Base-by-base conservation (phyloP, 2,888 invertebrate species). In the Amphipyra berbera region DNA sequence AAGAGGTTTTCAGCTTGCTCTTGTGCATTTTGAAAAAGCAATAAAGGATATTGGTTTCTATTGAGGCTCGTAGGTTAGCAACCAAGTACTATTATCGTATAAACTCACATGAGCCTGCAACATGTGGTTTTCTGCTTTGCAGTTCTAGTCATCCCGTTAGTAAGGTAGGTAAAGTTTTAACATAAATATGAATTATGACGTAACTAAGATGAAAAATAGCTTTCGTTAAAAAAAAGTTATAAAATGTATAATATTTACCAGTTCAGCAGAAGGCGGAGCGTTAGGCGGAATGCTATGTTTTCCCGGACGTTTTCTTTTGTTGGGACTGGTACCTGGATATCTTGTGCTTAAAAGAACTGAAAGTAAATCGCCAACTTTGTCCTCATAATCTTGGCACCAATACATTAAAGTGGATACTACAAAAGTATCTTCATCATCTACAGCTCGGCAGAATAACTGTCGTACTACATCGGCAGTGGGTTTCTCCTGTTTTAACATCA, bases 331-430 rank as follows among this genome's bases (percentile, higher is more conserved):
- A 61, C 97, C 97, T 56, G 98, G 98, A 90, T 97, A 98, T 84
- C 98, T 96, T 68, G 97, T 97, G 85, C 97, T 97, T 84, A 98
- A 95, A 64, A 98, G 92, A 79, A 96, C 96, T 50, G 97, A 97
- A 65, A 98, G 96, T 73, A 98, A 95, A 91, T 98, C 98, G 6
- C 97, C 97, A 63, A 98, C 96, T 89, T 97, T 98, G 82, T 98
- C 98, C 84, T 99, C 98, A 84, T 97, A 97, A 82, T 98, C 98
- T 83, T 98, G 97, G 90, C 98, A 98, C 99, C 98, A 99, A 92
- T 97, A 98, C 95, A 98, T 97, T 74, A 99, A 94, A 41, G 98
- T 97, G 4, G 99, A 98, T 46, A 98, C 97, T 12, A 99, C 97
- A 93, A 99, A 98, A 68, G 97, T 96, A 91, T 99, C 99, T 62